Evolutionary conservation across 2,888 invertebrate genomes (phyloP).

Genomic region (Amiota minor): DNA sequence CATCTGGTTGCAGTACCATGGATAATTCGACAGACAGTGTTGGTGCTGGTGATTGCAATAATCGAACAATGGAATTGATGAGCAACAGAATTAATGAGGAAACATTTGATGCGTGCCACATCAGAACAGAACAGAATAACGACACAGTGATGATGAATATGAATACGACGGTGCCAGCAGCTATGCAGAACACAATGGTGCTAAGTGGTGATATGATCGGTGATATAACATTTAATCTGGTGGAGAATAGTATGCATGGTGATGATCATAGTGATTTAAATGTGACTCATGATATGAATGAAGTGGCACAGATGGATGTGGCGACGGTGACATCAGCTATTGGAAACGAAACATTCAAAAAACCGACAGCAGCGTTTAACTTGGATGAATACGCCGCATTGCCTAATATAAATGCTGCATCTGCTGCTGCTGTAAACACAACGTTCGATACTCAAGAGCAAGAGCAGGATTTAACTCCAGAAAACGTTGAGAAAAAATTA

Average conservation of each 20-base stretch:
- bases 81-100: slow-evolving; percentile 19
- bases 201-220: slow-evolving; percentile 68
- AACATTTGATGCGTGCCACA: slow-evolving; percentile 9
- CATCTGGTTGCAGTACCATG: slow-evolving; percentile 72
- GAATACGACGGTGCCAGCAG: slow-evolving; percentile 44
- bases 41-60: slow-evolving; percentile 34
- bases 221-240: slow-evolving; percentile 69
- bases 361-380: slow-evolving; percentile 42
- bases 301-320: slow-evolving; percentile 7
- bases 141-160: slow-evolving; percentile 32
- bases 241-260: slow-evolving; percentile 60
- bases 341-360: slow-evolving; percentile 54
- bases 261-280: slow-evolving; percentile 34
- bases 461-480: slow-evolving; percentile 66
- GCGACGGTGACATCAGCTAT: slow-evolving; percentile 34
- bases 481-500: slow-evolving; percentile 54
- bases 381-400: slow-evolving; percentile 51
- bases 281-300: slow-evolving; percentile 29
- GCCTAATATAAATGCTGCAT: no score
- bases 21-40: slow-evolving; percentile 71
- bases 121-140: neutral
- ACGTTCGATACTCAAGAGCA: slow-evolving; percentile 55
- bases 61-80: slow-evolving; percentile 41
- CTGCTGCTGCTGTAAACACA: slow-evolving; percentile 36
- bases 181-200: slow-evolving; percentile 53